Percentiles rank a stretch among this genome's conserved stretches.
phyloP scores from a whole-genome alignment of 2,888 invertebrate genomes.

The Lithophane leautieri region DNA sequence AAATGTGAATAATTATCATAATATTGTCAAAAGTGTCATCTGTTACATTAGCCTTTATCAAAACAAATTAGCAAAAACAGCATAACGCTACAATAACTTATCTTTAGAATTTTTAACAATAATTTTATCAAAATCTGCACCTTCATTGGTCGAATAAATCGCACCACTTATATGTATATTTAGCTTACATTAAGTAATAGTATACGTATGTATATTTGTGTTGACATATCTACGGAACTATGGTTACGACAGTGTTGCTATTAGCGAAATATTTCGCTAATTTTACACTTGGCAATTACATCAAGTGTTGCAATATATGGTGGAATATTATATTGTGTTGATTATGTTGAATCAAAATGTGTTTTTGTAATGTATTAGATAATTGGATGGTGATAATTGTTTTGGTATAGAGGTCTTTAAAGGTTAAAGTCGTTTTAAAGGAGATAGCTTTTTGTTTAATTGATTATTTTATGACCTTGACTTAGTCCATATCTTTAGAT shows the following conservation, averaged over 20 bases:
- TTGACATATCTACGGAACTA: constrained; percentile 88
- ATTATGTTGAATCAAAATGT: constrained; percentile 40
- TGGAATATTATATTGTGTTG: constrained; percentile 52
- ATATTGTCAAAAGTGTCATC: background rate
- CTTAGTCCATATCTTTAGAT: background rate
- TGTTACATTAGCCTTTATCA: constrained; percentile 22
- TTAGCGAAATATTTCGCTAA: constrained; percentile 81
- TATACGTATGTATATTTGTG: constrained; percentile 75
- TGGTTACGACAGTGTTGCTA: constrained; percentile 78
- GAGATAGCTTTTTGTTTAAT: background rate
- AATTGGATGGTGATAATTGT: constrained; percentile 42
- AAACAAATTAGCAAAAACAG: background rate
- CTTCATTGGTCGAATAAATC: constrained; percentile 58
- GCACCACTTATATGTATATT: constrained; percentile 85
- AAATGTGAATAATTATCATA: background rate
- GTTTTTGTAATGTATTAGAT: constrained; percentile 58
- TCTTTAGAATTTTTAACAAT: background rate
- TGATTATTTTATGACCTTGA: background rate
- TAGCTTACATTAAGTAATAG: constrained; percentile 84
- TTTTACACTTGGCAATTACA: constrained; percentile 72
- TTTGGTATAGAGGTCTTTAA: background rate
- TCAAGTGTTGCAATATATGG: constrained; percentile 61
- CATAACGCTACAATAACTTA: constrained; percentile 11
- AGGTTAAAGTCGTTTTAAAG: constrained; percentile 7
- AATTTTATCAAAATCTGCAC: constrained; percentile 34